Base-by-base conservation (phyloP, 2,888 invertebrate genomes). In the Agrotis segetum region DNA sequence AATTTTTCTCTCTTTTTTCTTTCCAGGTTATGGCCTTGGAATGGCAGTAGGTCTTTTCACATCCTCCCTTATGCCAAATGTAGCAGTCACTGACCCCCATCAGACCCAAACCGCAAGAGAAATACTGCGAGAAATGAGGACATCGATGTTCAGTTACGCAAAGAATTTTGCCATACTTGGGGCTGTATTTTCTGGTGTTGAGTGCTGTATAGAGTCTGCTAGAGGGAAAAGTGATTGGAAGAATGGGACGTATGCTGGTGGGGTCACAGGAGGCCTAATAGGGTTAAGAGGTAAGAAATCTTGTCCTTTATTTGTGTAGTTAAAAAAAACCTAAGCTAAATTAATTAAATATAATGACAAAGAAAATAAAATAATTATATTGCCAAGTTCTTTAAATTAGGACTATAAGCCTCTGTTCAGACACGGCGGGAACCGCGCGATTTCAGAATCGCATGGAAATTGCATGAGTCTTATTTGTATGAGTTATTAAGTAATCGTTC, bases 111-210 rank as follows among this genome's bases (percentile, higher is more conserved):
- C 98, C 0, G 99, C 98, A 0, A 96, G 98, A 86, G 98, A 99
- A 95, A 98, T 99, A 50, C 97, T 99, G 68, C 96, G 97, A 70
- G 99, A 99, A 93, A 99, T 99, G 99, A 98, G 98, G 91, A 96
- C 97, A 0, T 98, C 99, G 0, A 99, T 99, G 81, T 94, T 98
- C 71, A 97, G 99, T 69, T 99, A 99, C 92, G 99, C 99, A 0
- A 99, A 99, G 94, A 99, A 99, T 94, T 99, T 99, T 96, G 99
- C 99, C 0, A 96, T 99, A 56, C 97, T 99, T 83, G 99, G 99
- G 70, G 97, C 98, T 11, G 97, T 99, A 79, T 99, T 99, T 96
- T 98, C 99, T 9, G 98, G 97, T 0, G 98, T 99, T 14, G 99
- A 99, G 95, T 99, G 99, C 92, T 96, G 98, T 29, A 98, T 99